Conservation (phyloP, 2,888 invertebrate species). For the Volucella inflata region DNA sequence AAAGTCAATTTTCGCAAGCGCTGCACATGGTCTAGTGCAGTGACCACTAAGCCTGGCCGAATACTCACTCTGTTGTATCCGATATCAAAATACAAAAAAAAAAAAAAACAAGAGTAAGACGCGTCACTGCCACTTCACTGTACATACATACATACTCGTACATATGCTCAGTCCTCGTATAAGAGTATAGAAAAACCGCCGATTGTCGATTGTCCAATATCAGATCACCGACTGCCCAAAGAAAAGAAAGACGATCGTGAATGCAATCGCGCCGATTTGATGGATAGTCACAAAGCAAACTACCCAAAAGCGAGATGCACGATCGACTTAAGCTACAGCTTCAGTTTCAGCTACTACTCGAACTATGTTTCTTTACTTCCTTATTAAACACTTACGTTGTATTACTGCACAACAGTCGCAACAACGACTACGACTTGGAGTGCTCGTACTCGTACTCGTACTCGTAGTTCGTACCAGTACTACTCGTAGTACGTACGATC, state of each 20-base stretch:
- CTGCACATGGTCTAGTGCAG: constrained; percentile 40
- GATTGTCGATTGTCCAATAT: background rate
- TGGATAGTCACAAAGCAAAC: constrained; percentile 64
- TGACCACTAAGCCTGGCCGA: constrained; percentile 18
- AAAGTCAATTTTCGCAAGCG: background rate
- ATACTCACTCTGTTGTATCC: background rate
- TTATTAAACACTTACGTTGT: constrained; percentile 75
- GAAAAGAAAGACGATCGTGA: constrained; percentile 50
- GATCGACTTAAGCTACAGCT: constrained; percentile 45
- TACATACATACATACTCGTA: too few relatives aligned
- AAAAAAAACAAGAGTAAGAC: background rate
- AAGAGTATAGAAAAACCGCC: too few relatives aligned
- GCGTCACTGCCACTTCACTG: too few relatives aligned
- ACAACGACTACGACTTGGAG: background rate
- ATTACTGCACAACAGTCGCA: constrained; percentile 60
- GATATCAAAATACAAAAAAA: background rate
- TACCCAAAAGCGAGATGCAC: constrained; percentile 68
- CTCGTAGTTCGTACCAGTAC: background rate
- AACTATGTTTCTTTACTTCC: constrained; percentile 74
- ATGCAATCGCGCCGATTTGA: constrained; percentile 64
- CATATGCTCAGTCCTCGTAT: too few relatives aligned
- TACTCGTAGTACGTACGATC: constrained; percentile 50
- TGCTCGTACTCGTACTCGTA: background rate
- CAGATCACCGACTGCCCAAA: constrained; percentile 3
- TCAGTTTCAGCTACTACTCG: too few relatives aligned